phyloP scores from a whole-genome alignment of 2,888 invertebrate species.

The Cantharis nigra region DNA sequence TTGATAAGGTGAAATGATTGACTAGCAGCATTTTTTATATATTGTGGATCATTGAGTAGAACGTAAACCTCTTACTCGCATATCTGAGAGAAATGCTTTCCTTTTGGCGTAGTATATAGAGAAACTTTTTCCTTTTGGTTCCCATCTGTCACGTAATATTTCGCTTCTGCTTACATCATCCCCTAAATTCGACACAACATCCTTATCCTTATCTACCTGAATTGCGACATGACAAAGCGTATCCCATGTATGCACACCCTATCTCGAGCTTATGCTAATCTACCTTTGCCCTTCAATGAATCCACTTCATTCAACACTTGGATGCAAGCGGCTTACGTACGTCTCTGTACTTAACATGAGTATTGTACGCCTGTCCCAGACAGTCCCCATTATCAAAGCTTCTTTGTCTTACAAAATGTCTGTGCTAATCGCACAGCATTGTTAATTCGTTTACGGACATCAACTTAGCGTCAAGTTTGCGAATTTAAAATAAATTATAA shows the following conservation, averaged over 20 bases:
- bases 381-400: slow-evolving; percentile 50
- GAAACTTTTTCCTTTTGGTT: slow-evolving; percentile 14
- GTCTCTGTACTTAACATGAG: slow-evolving; percentile 50
- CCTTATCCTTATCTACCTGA: slow-evolving; percentile 27
- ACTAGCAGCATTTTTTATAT: slow-evolving; percentile 18
- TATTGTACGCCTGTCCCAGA: slow-evolving; percentile 53
- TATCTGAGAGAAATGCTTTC: slow-evolving; percentile 20
- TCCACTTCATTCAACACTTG: slow-evolving; percentile 40
- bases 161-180: slow-evolving; percentile 23
- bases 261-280: slow-evolving; percentile 35
- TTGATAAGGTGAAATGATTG: slow-evolving; percentile 18
- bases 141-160: slow-evolving; percentile 29
- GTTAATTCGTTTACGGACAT: slow-evolving; percentile 46
- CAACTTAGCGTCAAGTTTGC: slow-evolving; percentile 21
- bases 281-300: slow-evolving; percentile 43
- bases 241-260: slow-evolving; percentile 28
- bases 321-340: slow-evolving; percentile 45
- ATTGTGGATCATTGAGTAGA: slow-evolving; percentile 7
- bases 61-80: slow-evolving; percentile 9
- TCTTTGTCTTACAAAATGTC: slow-evolving; percentile 53
- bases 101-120: slow-evolving; percentile 8
- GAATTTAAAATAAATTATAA: slow-evolving; percentile 31
- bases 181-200: slow-evolving; percentile 30
- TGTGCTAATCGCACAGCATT: slow-evolving; percentile 54
- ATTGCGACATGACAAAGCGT: slow-evolving; percentile 27